Conservation (phyloP, 2,888 invertebrate genomes). For the Drosophila robusta region DNA sequence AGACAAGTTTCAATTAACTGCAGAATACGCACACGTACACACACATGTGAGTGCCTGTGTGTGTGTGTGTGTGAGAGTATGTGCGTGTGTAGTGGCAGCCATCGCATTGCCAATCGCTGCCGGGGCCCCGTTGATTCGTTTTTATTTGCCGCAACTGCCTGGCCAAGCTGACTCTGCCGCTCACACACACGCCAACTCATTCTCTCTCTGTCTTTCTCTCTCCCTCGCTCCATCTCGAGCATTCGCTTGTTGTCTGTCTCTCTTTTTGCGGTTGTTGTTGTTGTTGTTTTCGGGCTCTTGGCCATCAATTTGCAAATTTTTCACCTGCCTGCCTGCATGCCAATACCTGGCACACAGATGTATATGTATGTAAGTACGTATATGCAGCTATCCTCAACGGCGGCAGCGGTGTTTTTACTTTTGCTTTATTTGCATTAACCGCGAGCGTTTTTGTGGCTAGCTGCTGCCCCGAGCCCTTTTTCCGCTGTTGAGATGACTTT, state of each 20-base stretch:
- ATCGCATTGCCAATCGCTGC: conserved; percentile 39
- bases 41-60: background rate
- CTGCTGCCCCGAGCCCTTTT: background rate
- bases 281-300: conserved; percentile 29
- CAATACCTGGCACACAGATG: background rate
- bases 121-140: conserved; percentile 33
- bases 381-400: conserved; percentile 15
- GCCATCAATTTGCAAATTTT: conserved; percentile 58
- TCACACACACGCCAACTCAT: background rate
- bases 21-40: background rate
- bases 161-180: background rate
- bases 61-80: background rate
- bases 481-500: conserved; percentile 43
- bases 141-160: conserved; percentile 28
- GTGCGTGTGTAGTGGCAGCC: background rate
- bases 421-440: conserved; percentile 52
- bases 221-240: background rate
- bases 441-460: conserved; percentile 46
- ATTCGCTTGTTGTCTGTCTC: background rate
- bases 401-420: conserved; percentile 38
- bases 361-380: conserved; percentile 8
- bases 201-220: no score
- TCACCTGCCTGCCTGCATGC: conserved; percentile 24
- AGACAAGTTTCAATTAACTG: conserved; percentile 41
- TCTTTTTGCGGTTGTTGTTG: conserved; percentile 1